Percentiles rank a stretch among this genome's conserved stretches.
phyloP scores from a whole-genome alignment of 2,888 invertebrate species.

The Diabrotica balteata region DNA sequence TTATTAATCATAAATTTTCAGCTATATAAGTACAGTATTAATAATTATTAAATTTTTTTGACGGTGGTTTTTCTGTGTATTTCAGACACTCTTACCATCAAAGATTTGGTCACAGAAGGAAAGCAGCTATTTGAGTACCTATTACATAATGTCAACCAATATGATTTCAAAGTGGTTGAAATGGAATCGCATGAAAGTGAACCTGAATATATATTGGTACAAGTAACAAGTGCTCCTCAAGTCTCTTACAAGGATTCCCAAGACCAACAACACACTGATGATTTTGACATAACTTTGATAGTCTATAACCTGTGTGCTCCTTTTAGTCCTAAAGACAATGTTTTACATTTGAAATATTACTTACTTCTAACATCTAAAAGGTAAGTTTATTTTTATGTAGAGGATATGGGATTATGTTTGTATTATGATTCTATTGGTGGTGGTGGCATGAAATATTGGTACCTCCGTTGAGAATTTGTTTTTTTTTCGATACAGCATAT shows the following conservation, averaged over 20 bases:
- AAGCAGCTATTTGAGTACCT: constrained; percentile 74
- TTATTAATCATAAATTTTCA: too few relatives aligned
- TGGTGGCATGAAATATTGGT: too few relatives aligned
- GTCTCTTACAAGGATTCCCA: constrained; percentile 68
- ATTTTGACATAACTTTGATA: constrained; percentile 73
- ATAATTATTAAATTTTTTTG: too few relatives aligned
- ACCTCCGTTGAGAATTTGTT: too few relatives aligned
- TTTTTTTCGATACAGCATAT: too few relatives aligned
- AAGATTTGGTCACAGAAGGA: constrained; percentile 69
- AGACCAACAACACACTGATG: constrained; percentile 68
- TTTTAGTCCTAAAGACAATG: constrained; percentile 50
- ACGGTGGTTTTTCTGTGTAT: neutral
- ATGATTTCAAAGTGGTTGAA: constrained; percentile 71
- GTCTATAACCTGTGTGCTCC: constrained; percentile 66
- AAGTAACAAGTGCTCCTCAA: constrained; percentile 65
- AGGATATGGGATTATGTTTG: too few relatives aligned
- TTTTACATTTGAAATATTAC: constrained; percentile 66
- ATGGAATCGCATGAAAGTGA: constrained; percentile 63
- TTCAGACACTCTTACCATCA: constrained; percentile 66
- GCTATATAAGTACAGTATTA: too few relatives aligned
- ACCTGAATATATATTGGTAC: constrained; percentile 70
- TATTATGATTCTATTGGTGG: too few relatives aligned
- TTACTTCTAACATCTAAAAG: constrained; percentile 67
- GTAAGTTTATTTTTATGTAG: constrained; percentile 46
- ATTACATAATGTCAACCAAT: constrained; percentile 70